Evolutionary conservation across 2,797 vertebrate genomes (phyloP), one percentile per base, ranked within the genome.

Genomic region (Tapera naevia): DNA sequence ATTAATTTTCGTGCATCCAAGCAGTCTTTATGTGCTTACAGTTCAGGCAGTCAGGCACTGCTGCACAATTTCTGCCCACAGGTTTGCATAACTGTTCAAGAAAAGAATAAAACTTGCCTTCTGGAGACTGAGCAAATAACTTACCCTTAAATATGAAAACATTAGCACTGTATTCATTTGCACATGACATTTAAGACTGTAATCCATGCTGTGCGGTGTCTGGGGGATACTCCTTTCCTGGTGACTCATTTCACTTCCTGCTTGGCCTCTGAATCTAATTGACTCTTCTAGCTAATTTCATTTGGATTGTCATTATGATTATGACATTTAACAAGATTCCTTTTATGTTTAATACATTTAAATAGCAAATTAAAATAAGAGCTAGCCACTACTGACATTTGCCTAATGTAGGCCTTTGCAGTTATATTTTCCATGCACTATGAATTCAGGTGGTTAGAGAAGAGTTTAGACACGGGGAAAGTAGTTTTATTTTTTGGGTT

Each of bases 241-340:
- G 13, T 82, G 72, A 76, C 64, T 95, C 78, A 85, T 89, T 75
- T 89, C 74, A 60, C 86, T 96, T 96, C 96, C 93, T 96, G 79
- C 71, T 95, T 86, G 90, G 83, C 74, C 79, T 95, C 95, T 93
- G 79, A 93, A 95, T 96, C 89, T 96, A 97, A 96, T 95, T 93
- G 88, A 95, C 88, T 94, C 88, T 91, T 89, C 86, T 57, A 64
- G 75, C 13, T 95, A 94, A 96, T 97, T 94, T 96, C 85, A 65
- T 95, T 95, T 92, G 51, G 84, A 86, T 95, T 95, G 74, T 80
- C 95, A 94, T 96, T 94, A 91, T 93, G 83, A 93, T 95, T 81
- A 94, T 96, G 93, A 93, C 92, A 97, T 94, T 96, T 95, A 96
- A 88, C 83, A 91, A 90, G 71, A 83, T 83, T 81, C 57, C 28